These are phyloP conservation scores for Poecile montanus DNA, from an alignment of 2,797 vertebrate genomes.

Conservation along the genomic window DNA sequence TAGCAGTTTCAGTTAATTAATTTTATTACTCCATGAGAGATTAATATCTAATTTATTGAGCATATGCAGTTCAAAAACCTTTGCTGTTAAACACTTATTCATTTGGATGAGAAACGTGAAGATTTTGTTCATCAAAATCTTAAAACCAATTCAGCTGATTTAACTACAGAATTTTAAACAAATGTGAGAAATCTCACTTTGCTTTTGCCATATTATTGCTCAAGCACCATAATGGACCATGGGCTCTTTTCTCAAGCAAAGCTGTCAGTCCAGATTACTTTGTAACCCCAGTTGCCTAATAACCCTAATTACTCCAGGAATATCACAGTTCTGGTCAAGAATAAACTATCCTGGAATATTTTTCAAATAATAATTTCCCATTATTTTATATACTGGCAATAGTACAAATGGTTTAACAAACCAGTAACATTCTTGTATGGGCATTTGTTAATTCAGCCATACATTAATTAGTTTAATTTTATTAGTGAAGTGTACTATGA, in stretches of 20 bases:
- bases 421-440: neutral
- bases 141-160: neutral
- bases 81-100: neutral
- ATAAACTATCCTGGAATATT: neutral
- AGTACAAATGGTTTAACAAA: neutral
- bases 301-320: neutral
- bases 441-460: neutral
- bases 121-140: neutral
- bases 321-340: neutral
- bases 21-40: neutral
- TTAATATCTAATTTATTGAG: neutral
- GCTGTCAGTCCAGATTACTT: neutral
- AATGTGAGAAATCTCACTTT: neutral
- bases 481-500: neutral
- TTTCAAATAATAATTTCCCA: neutral
- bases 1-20: neutral
- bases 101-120: neutral
- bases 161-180: neutral
- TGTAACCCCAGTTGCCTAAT: neutral
- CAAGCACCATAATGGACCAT: neutral
- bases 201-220: neutral
- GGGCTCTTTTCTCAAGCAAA: neutral
- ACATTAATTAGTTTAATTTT: neutral
- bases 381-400: neutral
- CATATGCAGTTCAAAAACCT: neutral